Evolutionary conservation across 2,113 vertebrate genomes (phyloP).

Genomic region (Ibidorhyncha struthersii): DNA sequence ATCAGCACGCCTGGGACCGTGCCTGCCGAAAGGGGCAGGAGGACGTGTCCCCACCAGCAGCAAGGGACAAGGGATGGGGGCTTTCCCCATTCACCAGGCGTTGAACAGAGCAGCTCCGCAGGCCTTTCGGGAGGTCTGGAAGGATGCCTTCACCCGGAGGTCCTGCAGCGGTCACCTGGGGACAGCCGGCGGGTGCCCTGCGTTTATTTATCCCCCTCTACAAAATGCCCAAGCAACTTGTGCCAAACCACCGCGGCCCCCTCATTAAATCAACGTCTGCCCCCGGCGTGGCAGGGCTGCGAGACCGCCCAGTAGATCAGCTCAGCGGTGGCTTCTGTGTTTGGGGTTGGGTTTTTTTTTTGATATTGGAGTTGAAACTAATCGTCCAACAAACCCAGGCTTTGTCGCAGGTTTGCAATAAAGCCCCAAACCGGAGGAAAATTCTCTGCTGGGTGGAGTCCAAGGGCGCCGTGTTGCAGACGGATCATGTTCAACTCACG

Average conservation of each 20-base stretch:
- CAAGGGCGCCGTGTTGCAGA: background rate
- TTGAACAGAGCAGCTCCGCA: background rate
- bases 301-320: fast-evolving
- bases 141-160: background rate
- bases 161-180: background rate
- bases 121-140: background rate
- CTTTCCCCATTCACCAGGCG: background rate
- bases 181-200: background rate
- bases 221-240: background rate
- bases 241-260: background rate
- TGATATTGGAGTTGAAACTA: background rate
- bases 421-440: background rate
- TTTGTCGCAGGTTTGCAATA: background rate
- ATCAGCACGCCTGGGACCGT: background rate
- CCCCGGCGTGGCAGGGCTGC: background rate
- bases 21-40: background rate
- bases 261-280: background rate
- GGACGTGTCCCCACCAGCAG: background rate
- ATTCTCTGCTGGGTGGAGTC: background rate
- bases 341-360: background rate
- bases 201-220: background rate
- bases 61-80: background rate
- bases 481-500: background rate
- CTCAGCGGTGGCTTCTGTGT: background rate
- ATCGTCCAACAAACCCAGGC: background rate